Evolutionary conservation across 2,113 vertebrate species (phyloP).

Genomic region (Brachypteracias leptosomus): DNA sequence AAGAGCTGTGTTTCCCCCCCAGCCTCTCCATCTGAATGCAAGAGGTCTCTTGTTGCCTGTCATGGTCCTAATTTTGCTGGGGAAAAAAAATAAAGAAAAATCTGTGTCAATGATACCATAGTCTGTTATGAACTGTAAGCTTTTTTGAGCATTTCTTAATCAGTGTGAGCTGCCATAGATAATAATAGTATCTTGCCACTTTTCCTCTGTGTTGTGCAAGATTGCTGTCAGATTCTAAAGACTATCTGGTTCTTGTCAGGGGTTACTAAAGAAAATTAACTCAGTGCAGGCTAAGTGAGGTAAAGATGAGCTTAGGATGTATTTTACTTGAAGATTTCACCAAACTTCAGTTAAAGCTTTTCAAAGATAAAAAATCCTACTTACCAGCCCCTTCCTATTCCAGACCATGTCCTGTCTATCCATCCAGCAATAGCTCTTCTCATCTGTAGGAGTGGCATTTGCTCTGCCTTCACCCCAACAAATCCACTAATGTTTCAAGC

Average conservation of each 20-base stretch:
- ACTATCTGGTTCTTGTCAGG: background rate
- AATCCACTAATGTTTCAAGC: background rate
- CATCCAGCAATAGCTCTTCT: background rate
- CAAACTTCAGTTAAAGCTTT: background rate
- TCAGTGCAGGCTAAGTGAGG: background rate
- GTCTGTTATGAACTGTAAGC: background rate
- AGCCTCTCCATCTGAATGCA: background rate
- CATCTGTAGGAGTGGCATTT: background rate
- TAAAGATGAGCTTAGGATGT: background rate
- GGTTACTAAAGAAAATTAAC: background rate
- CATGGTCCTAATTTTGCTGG: slow-evolving; percentile 9
- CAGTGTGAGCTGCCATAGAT: background rate
- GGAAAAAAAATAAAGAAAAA: background rate
- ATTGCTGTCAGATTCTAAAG: background rate
- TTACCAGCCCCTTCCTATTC: background rate
- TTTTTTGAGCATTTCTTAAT: slow-evolving; percentile 10
- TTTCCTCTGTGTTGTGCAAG: background rate
- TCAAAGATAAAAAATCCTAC: background rate
- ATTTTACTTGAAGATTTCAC: background rate
- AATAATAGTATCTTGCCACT: background rate
- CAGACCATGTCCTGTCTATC: background rate
- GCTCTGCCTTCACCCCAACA: background rate
- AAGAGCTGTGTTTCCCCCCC: background rate
- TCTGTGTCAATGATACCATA: background rate
- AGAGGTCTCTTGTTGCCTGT: slow-evolving; percentile 4